Evolutionary conservation across 2,888 invertebrate genomes (phyloP).

Genomic region (Pristionchus entomophagus): DNA sequence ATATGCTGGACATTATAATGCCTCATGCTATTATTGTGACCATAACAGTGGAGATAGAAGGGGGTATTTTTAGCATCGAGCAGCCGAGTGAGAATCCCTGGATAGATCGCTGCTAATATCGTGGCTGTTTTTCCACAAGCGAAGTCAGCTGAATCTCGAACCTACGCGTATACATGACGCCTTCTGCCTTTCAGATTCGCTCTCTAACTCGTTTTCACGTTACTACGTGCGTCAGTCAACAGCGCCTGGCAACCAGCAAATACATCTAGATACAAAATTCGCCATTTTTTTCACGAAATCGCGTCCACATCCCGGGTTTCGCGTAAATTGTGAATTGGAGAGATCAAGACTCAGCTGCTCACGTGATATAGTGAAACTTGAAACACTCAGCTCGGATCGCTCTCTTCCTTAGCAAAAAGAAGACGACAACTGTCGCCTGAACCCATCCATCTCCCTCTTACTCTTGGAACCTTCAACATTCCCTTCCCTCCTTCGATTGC

Average conservation of each 20-base stretch:
- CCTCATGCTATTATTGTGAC: background rate
- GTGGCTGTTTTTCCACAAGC: too few relatives aligned
- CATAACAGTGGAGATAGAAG: background rate
- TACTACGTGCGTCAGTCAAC: slow-evolving; percentile 16
- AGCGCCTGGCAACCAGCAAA: background rate
- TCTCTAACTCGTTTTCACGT: background rate
- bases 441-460: too few relatives aligned
- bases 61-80: background rate
- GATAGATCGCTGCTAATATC: too few relatives aligned
- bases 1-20: slow-evolving; percentile 8
- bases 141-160: background rate
- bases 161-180: background rate
- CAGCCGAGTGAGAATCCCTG: background rate
- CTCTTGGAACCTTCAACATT: too few relatives aligned
- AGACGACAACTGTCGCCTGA: background rate
- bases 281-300: too few relatives aligned
- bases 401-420: background rate
- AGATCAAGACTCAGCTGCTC: too few relatives aligned
- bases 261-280: too few relatives aligned
- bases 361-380: too few relatives aligned
- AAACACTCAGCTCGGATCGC: background rate
- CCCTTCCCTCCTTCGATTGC: background rate
- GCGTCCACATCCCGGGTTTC: too few relatives aligned
- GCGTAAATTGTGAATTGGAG: too few relatives aligned
- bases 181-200: background rate